phyloP scores from a whole-genome alignment of 2,888 invertebrate genomes.

The Noctua fimbriata region DNA sequence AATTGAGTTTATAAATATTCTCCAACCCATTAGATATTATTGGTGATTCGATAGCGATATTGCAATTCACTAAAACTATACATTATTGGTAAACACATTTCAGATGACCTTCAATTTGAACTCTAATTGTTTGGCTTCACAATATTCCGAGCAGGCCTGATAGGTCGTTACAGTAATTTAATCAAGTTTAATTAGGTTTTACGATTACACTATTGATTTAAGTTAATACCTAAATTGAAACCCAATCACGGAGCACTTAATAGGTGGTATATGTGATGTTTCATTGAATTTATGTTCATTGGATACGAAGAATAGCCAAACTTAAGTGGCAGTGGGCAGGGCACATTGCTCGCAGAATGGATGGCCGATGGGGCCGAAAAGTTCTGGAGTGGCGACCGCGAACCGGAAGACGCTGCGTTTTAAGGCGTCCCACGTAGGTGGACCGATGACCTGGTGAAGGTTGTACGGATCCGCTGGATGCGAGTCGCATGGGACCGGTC shows the following conservation, averaged over 20 bases:
- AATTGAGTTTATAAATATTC: not conserved
- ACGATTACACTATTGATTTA: constrained; percentile 36
- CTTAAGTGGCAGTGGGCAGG: no score
- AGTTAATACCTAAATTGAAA: constrained; percentile 14
- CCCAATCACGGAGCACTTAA: constrained; percentile 15
- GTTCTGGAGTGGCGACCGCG: no score
- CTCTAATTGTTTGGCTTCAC: constrained; percentile 2
- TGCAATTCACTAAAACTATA: not conserved
- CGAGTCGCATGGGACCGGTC: no score
- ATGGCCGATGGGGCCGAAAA: no score
- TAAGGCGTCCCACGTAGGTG: no score
- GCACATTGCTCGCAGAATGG: no score
- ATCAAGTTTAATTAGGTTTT: constrained; percentile 27
- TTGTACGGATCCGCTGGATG: no score
- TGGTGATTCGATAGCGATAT: not conserved
- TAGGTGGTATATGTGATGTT: not conserved
- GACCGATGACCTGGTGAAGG: no score
- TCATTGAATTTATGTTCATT: constrained; percentile 1
- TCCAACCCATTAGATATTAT: not conserved
- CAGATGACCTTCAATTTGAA: constrained; percentile 16
- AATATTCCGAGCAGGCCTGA: constrained; percentile 2
- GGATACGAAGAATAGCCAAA: no score
- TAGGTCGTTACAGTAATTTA: constrained; percentile 21
- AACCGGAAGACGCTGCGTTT: no score
- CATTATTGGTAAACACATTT: constrained; percentile 9